Evolutionary conservation across 2,797 vertebrate species (phyloP), one percentile per base, ranked within the genome.

Genomic region (Natrix natrix): DNA sequence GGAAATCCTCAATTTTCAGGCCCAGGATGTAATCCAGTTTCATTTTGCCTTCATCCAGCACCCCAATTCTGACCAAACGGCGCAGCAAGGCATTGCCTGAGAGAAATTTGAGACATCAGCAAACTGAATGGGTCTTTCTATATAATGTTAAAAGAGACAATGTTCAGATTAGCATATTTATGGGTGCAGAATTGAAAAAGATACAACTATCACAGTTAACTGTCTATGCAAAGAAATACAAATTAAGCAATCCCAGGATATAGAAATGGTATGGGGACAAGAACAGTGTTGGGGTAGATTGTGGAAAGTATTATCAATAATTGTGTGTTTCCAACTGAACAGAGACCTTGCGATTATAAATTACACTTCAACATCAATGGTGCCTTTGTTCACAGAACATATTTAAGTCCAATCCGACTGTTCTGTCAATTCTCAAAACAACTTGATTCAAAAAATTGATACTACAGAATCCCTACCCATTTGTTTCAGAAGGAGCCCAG

Each of bases 11-110:
- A 0, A 99, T 99, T 96, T 99, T 99, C 96, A 99, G 97, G 93
- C 99, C 99, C 95, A 99, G 97, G 96, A 99, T 99, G 97, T 99
- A 99, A 98, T 99, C 99, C 59, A 99, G 98, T 97, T 99, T 99
- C 99, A 99, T 99, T 97, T 99, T 99, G 93, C 98, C 98, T 97
- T 99, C 99, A 4, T 99, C 99, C 93, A 99, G 97, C 95, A 99
- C 99, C 59, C 99, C 99, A 0, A 99, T 99, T 28, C 99, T 98
- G 94, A 99, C 99, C 66, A 99, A 97, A 90, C 99, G 98, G 55
- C 99, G 98, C 95, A 99, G 98, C 95, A 99, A 97, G 48, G 99
- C 99, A 8, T 99, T 99, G 89, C 99, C 99, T 99, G 92, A 2
- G 0, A 7, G 5, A 0, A 3, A 2, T 14, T 14, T 12, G 13